Evolutionary conservation across 2,113 vertebrate species (phyloP), one percentile per base, ranked within the genome.

Genomic region (Oceanodroma tethys): DNA sequence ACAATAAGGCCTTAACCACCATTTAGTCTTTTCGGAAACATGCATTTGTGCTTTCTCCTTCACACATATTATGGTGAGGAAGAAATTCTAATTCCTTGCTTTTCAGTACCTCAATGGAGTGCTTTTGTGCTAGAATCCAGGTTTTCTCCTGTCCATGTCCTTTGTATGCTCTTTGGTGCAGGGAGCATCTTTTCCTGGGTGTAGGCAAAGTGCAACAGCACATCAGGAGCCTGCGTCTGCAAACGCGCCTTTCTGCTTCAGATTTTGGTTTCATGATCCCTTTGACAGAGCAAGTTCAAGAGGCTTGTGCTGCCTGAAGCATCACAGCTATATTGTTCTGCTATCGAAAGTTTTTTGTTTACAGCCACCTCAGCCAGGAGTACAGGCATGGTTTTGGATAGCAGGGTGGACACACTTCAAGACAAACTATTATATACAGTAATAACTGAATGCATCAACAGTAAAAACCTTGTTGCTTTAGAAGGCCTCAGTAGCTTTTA

Each of bases 121-220:
- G 13, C 3, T 58, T 79, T 47, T 60, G 4, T 60, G 26, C 7
- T 22, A 34, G 34, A 71, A 80, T 42, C 6, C 38, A 90, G 4
- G 7, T 81, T 88, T 75, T 79, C 32, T 81, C 4, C 62, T 63
- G 42, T 26, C 11, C 0, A 0, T 9, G 3, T 78, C 34, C 23
- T 83, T 52, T 42, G 3, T 25, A 18, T 58, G 36, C 58, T 53
- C 70, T 56, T 36, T 17, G 45, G 23, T 34, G 55, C 45, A 67
- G 21, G 22, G 8, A 81, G 2, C 11, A 63, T 63, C 5, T 12
- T 11, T n/a, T 74, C n/a, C 76, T 47, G 22, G 8, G 4, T 29
- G 21, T 8, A 34, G 42, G 38, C 7, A 4, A 63, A 63, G 18
- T 10, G 23, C 34, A 42, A 42, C 3, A 67, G 6, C 56, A 16